These are phyloP conservation scores for Ormyrus pomaceus DNA, from an alignment of 2,888 invertebrate genomes.

Conservation along the genomic window DNA sequence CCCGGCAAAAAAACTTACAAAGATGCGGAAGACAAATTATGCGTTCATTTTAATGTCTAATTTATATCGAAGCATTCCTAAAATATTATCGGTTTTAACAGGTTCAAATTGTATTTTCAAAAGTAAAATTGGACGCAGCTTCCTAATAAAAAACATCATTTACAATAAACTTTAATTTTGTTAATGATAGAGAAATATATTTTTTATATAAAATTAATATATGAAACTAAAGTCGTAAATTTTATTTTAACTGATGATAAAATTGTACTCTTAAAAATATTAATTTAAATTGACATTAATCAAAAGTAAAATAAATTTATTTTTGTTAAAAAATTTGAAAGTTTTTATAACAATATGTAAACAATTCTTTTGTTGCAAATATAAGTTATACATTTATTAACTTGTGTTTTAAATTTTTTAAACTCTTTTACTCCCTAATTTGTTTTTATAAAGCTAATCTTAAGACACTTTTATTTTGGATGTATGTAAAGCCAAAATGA, in stretches of 20 bases:
- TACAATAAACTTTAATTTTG: slow-evolving; percentile 36
- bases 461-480: slow-evolving; percentile 36
- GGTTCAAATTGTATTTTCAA: slow-evolving; percentile 19
- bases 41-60: slow-evolving; percentile 49
- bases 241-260: slow-evolving; percentile 12
- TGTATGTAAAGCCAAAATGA: slow-evolving; percentile 45
- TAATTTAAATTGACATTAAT: slow-evolving; percentile 26
- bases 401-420: slow-evolving; percentile 37
- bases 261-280: slow-evolving; percentile 21
- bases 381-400: slow-evolving; percentile 48
- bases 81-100: slow-evolving; percentile 9
- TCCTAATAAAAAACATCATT: slow-evolving; percentile 37
- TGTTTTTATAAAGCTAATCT: slow-evolving; percentile 29
- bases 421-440: slow-evolving; percentile 33
- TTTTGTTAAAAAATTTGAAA: slow-evolving; percentile 36
- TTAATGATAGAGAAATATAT: slow-evolving; percentile 24
- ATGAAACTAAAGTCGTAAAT: slow-evolving; percentile 17
- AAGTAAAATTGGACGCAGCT: slow-evolving; percentile 29
- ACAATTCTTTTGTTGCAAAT: slow-evolving; percentile 47
- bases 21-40: slow-evolving; percentile 52
- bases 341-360: slow-evolving; percentile 39
- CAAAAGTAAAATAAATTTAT: slow-evolving; percentile 33
- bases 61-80: slow-evolving; percentile 48
- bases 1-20: slow-evolving; percentile 50
- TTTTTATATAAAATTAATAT: slow-evolving; percentile 33